Evolutionary conservation across 92 coral and sea anemone genomes (phyloP), one percentile per base, ranked within the genome.

Genomic region (Palythoa caribaeorum): DNA sequence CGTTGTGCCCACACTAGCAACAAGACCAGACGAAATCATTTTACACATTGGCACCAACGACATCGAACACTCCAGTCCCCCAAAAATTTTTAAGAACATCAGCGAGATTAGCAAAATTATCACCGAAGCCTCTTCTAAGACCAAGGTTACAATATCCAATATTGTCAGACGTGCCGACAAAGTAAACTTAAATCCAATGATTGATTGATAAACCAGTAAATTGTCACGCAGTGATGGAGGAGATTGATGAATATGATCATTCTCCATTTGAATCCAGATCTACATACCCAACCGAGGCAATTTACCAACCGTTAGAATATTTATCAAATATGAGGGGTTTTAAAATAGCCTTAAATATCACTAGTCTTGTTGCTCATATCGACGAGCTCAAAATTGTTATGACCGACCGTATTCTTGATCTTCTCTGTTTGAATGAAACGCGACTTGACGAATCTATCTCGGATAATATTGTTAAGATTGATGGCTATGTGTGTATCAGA

Each of bases 401-500:
- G 36, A 52, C 55, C n/a, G 71, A 76, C 20, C 55, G 55, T 75
- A 79, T 80, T 75, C 50, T 73, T 15, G 76, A 86, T 48, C 19
- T 86, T 51, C 60, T 86, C 44, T 76, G 72, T 38, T 37, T 86
- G 38, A 87, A 87, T 20, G 84, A 87, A 62, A 62, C 76, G 71
- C 72, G 90, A 17, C 84, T 87, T 37, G 85, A 87, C 50, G 55
- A 77, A 57, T 38, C 84, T 39, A 65, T 87, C 54, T 50, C 81
- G 21, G 81, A 55, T 47, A 76, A 74, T 54, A 52, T 39, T 38
- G 71, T 85, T 48, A 53, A 70, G 15, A 57, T 52, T 15, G 53
- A 83, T 11, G 77, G 77, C 44, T 83, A 65, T 38, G n/a, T 72
- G 12, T 69, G 55, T 65, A 83, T 83, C 59, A 65, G 77, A 52